phyloP scores from a whole-genome alignment of 2,797 vertebrate genomes.

The Argyrosomus regius region DNA sequence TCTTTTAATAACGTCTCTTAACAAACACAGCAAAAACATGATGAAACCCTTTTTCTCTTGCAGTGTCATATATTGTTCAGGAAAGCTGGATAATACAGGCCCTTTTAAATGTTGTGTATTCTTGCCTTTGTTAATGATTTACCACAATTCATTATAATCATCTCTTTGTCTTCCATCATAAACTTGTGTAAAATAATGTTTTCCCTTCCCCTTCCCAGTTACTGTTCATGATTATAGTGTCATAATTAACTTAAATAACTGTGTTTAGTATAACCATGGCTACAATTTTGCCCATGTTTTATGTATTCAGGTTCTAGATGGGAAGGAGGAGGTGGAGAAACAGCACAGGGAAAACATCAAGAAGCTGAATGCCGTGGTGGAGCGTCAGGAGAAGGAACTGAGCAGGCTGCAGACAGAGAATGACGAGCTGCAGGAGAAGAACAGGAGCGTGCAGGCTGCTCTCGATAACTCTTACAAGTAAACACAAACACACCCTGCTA shows the following conservation, averaged over 20 bases:
- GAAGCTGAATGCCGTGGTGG: constrained; percentile 92
- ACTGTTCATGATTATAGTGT: neutral
- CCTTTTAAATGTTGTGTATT: neutral
- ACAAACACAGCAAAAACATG: neutral
- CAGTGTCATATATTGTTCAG: neutral
- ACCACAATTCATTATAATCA: neutral
- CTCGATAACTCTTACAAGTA: constrained; percentile 96
- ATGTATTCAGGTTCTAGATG: constrained; percentile 91
- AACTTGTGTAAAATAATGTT: neutral
- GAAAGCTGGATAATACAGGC: neutral
- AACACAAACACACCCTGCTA: constrained; percentile 46
- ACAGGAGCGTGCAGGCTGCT: constrained; percentile 93
- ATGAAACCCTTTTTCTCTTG: neutral
- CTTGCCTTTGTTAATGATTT: neutral
- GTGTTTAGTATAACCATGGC: neutral
- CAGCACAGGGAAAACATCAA: constrained; percentile 98
- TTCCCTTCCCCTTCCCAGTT: neutral
- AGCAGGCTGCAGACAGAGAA: constrained; percentile 85
- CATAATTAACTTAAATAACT: neutral
- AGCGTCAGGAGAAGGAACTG: constrained; percentile 93
- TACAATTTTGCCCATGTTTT: constrained; percentile 4
- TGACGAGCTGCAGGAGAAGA: constrained; percentile 93
- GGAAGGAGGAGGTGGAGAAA: constrained; percentile 96
- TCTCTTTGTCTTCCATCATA: neutral
- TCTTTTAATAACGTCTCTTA: neutral